phyloP scores from a whole-genome alignment of 2,888 invertebrate genomes.

The Conchocele bisecta region DNA sequence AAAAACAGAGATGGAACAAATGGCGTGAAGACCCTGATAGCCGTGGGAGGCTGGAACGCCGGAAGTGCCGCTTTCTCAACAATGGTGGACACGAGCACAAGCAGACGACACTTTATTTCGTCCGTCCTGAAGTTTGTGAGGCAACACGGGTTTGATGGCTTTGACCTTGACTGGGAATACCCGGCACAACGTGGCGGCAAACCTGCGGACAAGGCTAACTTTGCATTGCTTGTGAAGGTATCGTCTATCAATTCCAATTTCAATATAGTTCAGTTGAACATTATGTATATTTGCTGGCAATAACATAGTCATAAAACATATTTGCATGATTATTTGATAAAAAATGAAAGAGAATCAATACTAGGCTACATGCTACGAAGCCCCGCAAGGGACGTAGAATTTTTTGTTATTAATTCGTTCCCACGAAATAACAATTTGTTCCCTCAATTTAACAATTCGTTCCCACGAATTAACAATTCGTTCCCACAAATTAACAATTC shows the following conservation, averaged over 20 bases:
- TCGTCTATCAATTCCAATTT: neutral
- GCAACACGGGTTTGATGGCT: constrained; percentile 72
- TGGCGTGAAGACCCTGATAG: constrained; percentile 72
- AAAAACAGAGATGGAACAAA: constrained; percentile 67
- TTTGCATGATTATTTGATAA: no score
- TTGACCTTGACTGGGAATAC: constrained; percentile 80
- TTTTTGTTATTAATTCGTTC: no score
- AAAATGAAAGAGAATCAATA: no score
- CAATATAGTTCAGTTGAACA: no score
- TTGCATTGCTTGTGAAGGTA: constrained; percentile 67
- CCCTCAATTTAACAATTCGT: no score
- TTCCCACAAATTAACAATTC: no score
- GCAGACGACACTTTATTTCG: constrained; percentile 65
- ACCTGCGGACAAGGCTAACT: constrained; percentile 67
- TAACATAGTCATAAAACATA: neutral
- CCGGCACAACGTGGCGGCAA: constrained; percentile 74
- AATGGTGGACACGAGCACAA: constrained; percentile 62
- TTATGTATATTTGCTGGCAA: neutral
- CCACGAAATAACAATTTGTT: no score
- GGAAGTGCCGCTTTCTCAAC: constrained; percentile 68
- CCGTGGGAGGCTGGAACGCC: constrained; percentile 79
- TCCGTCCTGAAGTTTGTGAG: constrained; percentile 68
- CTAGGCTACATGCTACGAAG: no score
- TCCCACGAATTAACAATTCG: no score
- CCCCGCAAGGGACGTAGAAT: no score